Evolutionary conservation across 2,888 invertebrate genomes (phyloP), one percentile per base, ranked within the genome.

Genomic region (Entomobrya proxima): DNA sequence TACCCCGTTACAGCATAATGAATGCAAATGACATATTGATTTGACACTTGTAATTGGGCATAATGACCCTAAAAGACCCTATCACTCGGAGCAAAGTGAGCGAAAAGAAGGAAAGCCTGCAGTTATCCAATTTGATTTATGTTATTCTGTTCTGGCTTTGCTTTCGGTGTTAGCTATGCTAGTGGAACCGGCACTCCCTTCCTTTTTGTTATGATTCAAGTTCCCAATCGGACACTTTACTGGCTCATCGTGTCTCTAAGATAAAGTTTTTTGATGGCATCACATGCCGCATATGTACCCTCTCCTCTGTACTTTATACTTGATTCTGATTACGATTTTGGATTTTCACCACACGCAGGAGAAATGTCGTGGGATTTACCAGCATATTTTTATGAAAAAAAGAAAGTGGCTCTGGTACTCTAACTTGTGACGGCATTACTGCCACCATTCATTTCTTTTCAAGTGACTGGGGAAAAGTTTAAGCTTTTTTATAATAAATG

Each of bases 1-100:
- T 74, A n/a, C 32, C 4, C 32, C 27, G 1, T 18, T 13, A 72
- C 13, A 27, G 9, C 50, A 27, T 74, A 74, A 76, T 76, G 55
- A 76, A 76, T 76, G 76, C 76, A 76, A 76, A 76, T 76, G 76
- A 55, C 76, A 76, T 76, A 76, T 76, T 55, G 76, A 76, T 76
- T 76, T 76, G 76, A 76, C 76, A 76, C 76, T 55, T 55, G 55
- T 76, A 76, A 76, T 76, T 52, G 76, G 37, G 76, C 76, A 76
- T 76, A 76, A 76, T 55, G 76, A 55, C 55, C 76, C 52, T 32
- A 15, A 47, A 74, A 50, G 47, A 74, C 18, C 74, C 32, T 30
- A 30, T 30, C 58, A 61, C 30, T 61, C 3, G 58, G 32, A 32
- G 58, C n/a, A 15, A n/a, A n/a, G n/a, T n/a, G n/a, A n/a, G n/a